Evolutionary conservation across 2,113 vertebrate species (phyloP).

Genomic region (Peromyscus leucopus): DNA sequence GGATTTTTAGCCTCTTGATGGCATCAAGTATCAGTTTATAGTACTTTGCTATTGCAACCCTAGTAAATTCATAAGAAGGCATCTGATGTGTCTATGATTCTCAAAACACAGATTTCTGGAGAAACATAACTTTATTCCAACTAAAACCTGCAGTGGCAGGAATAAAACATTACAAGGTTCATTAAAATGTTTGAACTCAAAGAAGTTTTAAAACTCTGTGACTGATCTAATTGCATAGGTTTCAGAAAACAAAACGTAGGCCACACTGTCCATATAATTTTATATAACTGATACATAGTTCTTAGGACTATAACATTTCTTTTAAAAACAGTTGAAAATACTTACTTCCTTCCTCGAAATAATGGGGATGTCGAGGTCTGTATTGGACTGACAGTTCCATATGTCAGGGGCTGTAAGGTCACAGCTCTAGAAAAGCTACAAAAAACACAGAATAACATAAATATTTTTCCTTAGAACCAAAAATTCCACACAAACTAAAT

Average conservation of each 20-base stretch:
- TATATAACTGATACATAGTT: not conserved
- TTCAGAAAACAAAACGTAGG: conserved; percentile 42
- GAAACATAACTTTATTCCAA: conserved; percentile 40
- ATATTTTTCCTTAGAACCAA: conserved; percentile 45
- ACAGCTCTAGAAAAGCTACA: conserved; percentile 85
- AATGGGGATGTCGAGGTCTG: conserved; percentile 50
- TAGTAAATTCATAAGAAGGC: conserved; percentile 28
- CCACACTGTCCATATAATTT: conserved; percentile 2
- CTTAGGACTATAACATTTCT: not conserved
- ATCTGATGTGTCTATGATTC: conserved; percentile 25
- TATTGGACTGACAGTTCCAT: conserved; percentile 74
- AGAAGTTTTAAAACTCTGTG: conserved; percentile 48
- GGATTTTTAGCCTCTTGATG: not conserved
- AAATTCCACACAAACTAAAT: conserved; percentile 42
- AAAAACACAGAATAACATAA: conserved; percentile 69
- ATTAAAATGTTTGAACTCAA: conserved; percentile 14
- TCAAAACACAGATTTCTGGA: conserved; percentile 47
- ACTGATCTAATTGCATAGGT: not conserved
- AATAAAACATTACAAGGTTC: conserved; percentile 19
- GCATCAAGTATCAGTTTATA: not conserved
- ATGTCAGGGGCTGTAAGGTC: conserved; percentile 77
- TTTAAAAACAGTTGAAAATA: conserved; percentile 72
- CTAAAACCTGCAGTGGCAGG: not conserved
- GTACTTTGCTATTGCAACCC: not conserved
- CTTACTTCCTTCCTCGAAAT: conserved; percentile 90